These are phyloP conservation scores for Drosophila flavopinicola DNA, from an alignment of 2,888 invertebrate genomes.

Conservation along the genomic window DNA sequence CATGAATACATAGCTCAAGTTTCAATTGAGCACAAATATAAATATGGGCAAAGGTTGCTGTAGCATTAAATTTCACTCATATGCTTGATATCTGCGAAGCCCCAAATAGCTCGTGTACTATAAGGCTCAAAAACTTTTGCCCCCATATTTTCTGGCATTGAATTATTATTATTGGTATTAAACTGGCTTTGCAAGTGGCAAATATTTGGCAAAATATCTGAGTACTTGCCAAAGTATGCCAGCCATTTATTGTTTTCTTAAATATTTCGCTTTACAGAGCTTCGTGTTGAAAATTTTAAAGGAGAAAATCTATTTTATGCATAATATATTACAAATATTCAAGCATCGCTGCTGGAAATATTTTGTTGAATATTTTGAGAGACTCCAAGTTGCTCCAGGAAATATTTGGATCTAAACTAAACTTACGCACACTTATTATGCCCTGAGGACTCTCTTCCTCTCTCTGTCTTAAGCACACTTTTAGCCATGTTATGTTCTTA, in stretches of 20 bases:
- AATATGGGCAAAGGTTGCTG: not conserved
- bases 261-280: not conserved
- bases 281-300: not conserved
- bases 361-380: not conserved
- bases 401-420: not conserved
- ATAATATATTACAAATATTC: not conserved
- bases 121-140: not conserved
- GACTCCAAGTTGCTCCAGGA: not conserved
- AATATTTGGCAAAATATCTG: conserved; percentile 27
- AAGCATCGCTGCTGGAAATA: not conserved
- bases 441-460: no score
- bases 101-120: conserved; percentile 4
- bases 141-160: not conserved
- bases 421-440: not conserved
- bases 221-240: conserved; percentile 7
- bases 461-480: not conserved
- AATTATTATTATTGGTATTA: conserved; percentile 6
- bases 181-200: conserved; percentile 4
- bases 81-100: not conserved
- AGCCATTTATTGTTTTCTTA: conserved; percentile 10
- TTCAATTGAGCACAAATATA: not conserved
- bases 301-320: not conserved
- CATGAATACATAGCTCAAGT: not conserved
- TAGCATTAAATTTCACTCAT: not conserved
- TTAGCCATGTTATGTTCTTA: not conserved